These are phyloP conservation scores for Ptycholaimellus sp. DNA, from an alignment of 2,888 invertebrate genomes.

Conservation along the genomic window DNA sequence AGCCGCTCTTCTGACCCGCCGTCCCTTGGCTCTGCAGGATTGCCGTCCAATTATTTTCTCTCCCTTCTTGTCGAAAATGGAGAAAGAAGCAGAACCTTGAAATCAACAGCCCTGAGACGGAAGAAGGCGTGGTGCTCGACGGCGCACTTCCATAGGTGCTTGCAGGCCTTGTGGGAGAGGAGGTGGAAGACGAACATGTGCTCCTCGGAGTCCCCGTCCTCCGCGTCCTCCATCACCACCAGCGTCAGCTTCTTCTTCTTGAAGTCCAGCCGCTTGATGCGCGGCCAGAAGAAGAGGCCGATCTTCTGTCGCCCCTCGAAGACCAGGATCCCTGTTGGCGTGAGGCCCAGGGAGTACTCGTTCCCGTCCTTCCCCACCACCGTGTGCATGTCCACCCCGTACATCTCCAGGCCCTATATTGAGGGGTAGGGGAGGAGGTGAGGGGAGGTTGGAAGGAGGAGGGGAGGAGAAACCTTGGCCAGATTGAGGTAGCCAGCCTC, in stretches of 20 bases:
- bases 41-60: background rate
- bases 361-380: conserved; percentile 85
- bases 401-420: conserved; percentile 69
- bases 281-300: conserved; percentile 92
- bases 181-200: conserved; percentile 90
- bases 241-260: conserved; percentile 88
- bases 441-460: background rate
- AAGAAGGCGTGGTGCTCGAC: conserved; percentile 99
- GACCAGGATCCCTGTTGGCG: conserved; percentile 89
- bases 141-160: conserved; percentile 98
- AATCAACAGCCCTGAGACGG: no score
- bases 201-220: conserved; percentile 45
- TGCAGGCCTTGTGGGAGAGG: conserved; percentile 88
- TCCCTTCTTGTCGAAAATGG: background rate
- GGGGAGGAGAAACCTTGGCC: conserved; percentile 13
- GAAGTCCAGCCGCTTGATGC: conserved; percentile 88
- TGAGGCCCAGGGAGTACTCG: conserved; percentile 80
- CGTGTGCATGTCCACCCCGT: conserved; percentile 93
- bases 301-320: conserved; percentile 90
- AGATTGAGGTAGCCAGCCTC: conserved; percentile 82
- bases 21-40: background rate
- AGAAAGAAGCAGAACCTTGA: conserved; percentile 37
- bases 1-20: conserved; percentile 25
- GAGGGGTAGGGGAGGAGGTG: background rate
- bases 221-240: conserved; percentile 93